A percentile compares a stretch with the other conserved stretches of the same genome.
phyloP scores from a whole-genome alignment of 2,888 invertebrate genomes.

The Temnothorax ravouxi region DNA sequence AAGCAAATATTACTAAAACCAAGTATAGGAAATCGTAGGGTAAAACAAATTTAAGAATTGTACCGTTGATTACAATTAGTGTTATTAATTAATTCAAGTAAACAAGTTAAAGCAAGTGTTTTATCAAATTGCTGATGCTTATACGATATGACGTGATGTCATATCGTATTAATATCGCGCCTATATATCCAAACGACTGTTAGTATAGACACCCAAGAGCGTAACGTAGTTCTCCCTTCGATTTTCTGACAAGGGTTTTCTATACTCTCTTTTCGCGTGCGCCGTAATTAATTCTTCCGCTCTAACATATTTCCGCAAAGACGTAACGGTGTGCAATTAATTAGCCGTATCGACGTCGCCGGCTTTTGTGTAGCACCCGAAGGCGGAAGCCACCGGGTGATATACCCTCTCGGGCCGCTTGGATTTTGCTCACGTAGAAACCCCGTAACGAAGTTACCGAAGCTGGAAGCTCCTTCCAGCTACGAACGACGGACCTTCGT shows the following conservation, averaged over 20 bases:
- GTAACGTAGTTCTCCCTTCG: background rate
- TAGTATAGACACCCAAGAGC: background rate
- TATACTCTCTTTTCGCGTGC: too few relatives aligned
- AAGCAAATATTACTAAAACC: background rate
- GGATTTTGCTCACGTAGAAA: slow-evolving; percentile 84
- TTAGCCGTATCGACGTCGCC: slow-evolving; percentile 48
- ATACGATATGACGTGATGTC: background rate
- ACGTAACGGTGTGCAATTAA: slow-evolving; percentile 55
- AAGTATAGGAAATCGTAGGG: background rate
- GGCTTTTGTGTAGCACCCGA: background rate
- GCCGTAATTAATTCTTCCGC: slow-evolving; percentile 13
- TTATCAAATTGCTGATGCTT: background rate
- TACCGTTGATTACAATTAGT: background rate
- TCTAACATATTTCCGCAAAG: slow-evolving; percentile 19
- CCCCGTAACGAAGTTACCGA: slow-evolving; percentile 80
- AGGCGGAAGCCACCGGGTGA: slow-evolving; percentile 43
- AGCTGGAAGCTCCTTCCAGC: slow-evolving; percentile 72
- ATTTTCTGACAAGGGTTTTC: background rate
- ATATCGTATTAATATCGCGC: background rate
- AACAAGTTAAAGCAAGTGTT: background rate
- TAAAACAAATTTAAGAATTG: background rate
- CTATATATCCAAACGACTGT: background rate
- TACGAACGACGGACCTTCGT: slow-evolving; percentile 73
- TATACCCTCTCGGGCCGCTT: slow-evolving; percentile 47
- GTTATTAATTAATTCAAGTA: slow-evolving; percentile 6